Percentiles rank a stretch among this genome's conserved stretches.
phyloP scores from a whole-genome alignment of 1,140 invertebrate species.

The Atta texana region DNA sequence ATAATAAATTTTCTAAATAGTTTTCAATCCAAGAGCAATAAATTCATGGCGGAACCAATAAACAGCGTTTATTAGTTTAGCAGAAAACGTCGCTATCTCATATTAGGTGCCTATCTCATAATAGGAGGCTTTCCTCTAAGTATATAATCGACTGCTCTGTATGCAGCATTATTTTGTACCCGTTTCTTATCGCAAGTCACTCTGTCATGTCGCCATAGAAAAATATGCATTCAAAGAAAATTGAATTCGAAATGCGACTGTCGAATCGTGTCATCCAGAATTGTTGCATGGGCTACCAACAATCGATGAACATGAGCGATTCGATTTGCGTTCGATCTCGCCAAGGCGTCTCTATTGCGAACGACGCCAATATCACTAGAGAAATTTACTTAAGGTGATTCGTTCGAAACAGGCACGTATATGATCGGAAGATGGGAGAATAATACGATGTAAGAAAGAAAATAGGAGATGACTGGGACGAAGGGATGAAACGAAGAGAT shows the following conservation, averaged over 20 bases:
- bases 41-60: too few species aligned
- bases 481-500: constrained; percentile 45
- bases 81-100: too few species aligned
- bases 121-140: neutral
- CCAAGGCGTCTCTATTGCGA: constrained; percentile 17
- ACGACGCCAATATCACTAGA: constrained; percentile 30
- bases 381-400: constrained; percentile 66
- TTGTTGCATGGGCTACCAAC: constrained; percentile 30
- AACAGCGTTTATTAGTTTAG: too few species aligned
- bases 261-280: constrained; percentile 32
- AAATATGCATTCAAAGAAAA: constrained; percentile 40
- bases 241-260: constrained; percentile 34
- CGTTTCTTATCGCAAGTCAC: neutral
- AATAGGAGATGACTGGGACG: neutral
- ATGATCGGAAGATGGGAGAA: constrained; percentile 28
- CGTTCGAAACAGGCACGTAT: constrained; percentile 37
- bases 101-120: too few species aligned
- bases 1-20: too few species aligned
- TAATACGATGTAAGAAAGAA: neutral
- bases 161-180: constrained; percentile 14
- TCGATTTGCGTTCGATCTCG: constrained; percentile 46
- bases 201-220: neutral
- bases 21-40: too few species aligned
- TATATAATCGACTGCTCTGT: neutral
- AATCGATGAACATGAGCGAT: constrained; percentile 43